Base-by-base conservation (phyloP, 1,140 invertebrate genomes). In the Trichogramma pretiosum region DNA sequence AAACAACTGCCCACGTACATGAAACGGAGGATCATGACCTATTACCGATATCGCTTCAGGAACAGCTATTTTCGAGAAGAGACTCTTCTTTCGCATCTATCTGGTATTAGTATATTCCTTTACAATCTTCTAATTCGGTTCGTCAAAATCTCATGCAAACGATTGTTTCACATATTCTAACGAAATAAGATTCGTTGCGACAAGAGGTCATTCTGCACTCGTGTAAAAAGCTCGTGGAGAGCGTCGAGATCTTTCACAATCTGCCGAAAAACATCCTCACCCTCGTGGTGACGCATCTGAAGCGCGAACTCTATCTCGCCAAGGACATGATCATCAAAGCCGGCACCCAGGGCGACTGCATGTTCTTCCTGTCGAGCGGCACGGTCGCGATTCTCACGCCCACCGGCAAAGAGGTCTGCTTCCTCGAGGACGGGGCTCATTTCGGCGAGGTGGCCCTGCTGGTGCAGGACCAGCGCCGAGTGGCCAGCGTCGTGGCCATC, bases 321-420 rank as follows among this genome's bases (percentile, higher is more conserved):
- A 63, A 67, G 30, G 68, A 72, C 23, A 52, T 63, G 5, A 76
- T 81, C 14, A 60, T 75, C 3, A 74, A 74, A 56, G 74, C 77
- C 3, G 75, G 74, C 0, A 65, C 68, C 11, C 57, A 66, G 10
- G 77, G 77, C 9, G 73, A 79, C 32, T 78, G 73, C 50, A 78
- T 81, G 77, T 81, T 73, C 54, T 79, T 80, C 48, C 60, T 80
- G 10, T 66, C 70, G 0, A 68, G 61, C 42, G 79, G 79, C 23
- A 77, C 75, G 3, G 76, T 80, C 0, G 72, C 74, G 3, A 65
- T 80, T n/a, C 66, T 74, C n/a, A 76, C 79, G 1, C 65, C 73
- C 5, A 75, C 74, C 16, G 78, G 79, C 24, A 74, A 72, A 54
- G 78, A 79, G 60, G 62, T 77, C 9, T 75, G 72, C 46, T 74